A percentile compares a stretch with the other conserved stretches of the same genome.
Evolutionary conservation across 2,113 vertebrate species (phyloP).

Genomic region (Etia nguti): DNA sequence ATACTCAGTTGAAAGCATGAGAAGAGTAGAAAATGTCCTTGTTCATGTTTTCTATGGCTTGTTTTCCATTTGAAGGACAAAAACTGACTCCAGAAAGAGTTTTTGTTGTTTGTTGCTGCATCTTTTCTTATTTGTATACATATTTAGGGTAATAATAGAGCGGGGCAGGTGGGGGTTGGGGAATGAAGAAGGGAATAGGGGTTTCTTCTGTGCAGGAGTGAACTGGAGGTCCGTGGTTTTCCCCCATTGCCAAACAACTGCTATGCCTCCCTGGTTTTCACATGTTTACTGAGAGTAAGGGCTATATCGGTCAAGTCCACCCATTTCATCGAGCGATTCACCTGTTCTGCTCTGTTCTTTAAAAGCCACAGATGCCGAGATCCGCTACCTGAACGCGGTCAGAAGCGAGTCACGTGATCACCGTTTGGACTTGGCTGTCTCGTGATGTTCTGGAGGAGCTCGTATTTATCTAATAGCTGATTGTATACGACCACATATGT

Average conservation of each 20-base stretch:
- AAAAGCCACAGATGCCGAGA: constrained; percentile 25
- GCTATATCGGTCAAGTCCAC: constrained; percentile 51
- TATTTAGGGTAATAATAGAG: not conserved
- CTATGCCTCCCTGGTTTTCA: constrained; percentile 35
- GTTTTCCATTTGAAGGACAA: not conserved
- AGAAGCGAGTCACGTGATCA: not conserved
- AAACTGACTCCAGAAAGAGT: not conserved
- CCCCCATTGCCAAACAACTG: constrained; percentile 25
- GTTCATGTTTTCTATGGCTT: not conserved
- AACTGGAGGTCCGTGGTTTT: constrained; percentile 21
- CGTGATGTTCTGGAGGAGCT: not conserved
- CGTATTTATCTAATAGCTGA: constrained; percentile 22
- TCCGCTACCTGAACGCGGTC: not conserved
- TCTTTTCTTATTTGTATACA: constrained; percentile 26
- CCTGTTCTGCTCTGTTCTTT: not conserved
- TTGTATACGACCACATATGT: constrained; percentile 40
- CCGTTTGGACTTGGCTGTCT: not conserved
- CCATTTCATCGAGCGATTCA: not conserved
- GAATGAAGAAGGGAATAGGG: not conserved
- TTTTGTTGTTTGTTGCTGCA: not conserved
- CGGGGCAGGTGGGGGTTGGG: not conserved
- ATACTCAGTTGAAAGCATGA: constrained; percentile 19
- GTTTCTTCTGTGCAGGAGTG: constrained; percentile 3
- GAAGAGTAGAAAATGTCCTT: not conserved
- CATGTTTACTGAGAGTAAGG: constrained; percentile 63